phyloP scores from a whole-genome alignment of 2,888 invertebrate species.

The Hanleya hanleyi region DNA sequence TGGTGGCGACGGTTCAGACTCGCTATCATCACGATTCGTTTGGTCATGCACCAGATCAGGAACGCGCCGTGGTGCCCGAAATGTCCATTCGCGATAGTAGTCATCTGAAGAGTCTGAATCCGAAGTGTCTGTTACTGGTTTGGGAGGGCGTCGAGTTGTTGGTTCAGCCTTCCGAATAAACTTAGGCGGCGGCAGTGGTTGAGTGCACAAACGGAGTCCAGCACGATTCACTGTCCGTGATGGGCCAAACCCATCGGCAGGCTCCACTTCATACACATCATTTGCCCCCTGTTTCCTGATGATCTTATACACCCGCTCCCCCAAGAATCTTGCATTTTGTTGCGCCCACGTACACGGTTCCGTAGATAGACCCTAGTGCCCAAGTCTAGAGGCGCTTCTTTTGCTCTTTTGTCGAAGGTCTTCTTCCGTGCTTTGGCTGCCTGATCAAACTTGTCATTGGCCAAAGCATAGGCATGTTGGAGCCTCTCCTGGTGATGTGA shows the following conservation, averaged over 20 bases:
- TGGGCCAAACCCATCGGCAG: neutral
- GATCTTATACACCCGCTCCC: neutral
- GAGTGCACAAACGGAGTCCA: neutral
- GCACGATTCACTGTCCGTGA: neutral
- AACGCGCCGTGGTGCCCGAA: too few species aligned
- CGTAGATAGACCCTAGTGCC: slow-evolving; percentile 2
- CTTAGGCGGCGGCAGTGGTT: too few species aligned
- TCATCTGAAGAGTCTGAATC: too few species aligned
- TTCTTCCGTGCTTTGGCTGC: neutral
- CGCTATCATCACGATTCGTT: too few species aligned
- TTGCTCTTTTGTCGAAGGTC: neutral
- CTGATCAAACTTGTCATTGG: neutral
- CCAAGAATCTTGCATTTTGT: slow-evolving; percentile 1
- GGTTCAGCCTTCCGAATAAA: too few species aligned
- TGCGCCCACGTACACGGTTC: neutral
- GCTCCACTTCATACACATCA: neutral
- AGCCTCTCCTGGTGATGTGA: neutral
- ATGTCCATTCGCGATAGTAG: too few species aligned
- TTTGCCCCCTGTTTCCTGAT: neutral
- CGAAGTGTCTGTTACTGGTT: too few species aligned
- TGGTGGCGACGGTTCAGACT: too few species aligned
- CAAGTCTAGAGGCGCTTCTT: neutral
- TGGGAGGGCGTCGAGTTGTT: too few species aligned
- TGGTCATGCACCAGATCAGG: too few species aligned
- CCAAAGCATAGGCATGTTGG: neutral